Percentiles rank a stretch among this genome's conserved stretches.
Conservation (phyloP, 92 coral and sea anemone genomes). For the Palythoa grandis region DNA sequence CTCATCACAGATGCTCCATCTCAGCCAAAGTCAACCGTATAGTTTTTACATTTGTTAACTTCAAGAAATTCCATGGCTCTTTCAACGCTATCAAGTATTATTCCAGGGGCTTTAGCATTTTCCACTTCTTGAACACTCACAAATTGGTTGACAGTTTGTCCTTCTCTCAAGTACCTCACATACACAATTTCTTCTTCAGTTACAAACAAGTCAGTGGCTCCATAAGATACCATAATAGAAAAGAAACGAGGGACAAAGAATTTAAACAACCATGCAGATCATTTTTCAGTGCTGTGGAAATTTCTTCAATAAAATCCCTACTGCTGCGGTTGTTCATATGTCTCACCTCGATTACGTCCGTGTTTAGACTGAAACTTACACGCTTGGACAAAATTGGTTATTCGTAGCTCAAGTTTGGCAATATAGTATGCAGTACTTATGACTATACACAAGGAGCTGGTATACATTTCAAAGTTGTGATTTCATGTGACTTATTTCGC, state of each 20-base stretch:
- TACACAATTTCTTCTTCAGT: conserved; percentile 2
- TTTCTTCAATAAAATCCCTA: conserved; percentile 1
- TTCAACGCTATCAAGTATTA: background rate
- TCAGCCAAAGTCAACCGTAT: background rate
- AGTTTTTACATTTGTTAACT: background rate
- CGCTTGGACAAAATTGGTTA: conserved; percentile 4
- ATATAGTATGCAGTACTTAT: conserved; percentile 29
- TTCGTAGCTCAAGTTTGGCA: conserved; percentile 24
- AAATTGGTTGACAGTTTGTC: conserved; percentile 7
- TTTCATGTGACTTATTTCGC: too few species aligned
- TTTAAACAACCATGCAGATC: background rate
- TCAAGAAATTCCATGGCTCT: conserved; percentile 1
- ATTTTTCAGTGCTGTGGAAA: background rate
- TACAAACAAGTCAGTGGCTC: background rate
- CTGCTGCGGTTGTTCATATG: conserved; percentile 26
- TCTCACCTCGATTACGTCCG: conserved; percentile 4
- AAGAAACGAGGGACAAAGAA: background rate
- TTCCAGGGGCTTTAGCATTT: conserved; percentile 1
- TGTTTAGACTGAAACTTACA: background rate
- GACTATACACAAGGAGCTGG: too few species aligned
- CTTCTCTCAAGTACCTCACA: background rate
- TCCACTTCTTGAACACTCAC: conserved; percentile 3
- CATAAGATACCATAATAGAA: background rate
- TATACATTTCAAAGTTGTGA: too few species aligned
- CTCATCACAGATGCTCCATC: conserved; percentile 5